phyloP scores from a whole-genome alignment of 53 echinoderm and acorn worm genomes.

The Glandiceps talaboti region DNA sequence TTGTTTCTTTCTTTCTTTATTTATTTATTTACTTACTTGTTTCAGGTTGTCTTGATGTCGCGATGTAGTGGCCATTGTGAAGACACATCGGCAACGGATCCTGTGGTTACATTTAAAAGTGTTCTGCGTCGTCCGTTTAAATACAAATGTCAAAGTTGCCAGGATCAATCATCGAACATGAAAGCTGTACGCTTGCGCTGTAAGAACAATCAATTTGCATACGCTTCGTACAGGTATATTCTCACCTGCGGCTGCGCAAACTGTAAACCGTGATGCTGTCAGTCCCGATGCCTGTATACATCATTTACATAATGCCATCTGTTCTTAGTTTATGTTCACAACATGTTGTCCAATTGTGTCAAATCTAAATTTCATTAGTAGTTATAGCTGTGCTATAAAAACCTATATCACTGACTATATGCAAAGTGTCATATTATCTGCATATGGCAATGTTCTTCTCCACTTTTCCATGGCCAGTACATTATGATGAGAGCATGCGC shows the following conservation, averaged over 20 bases:
- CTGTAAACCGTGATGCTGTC: constrained; percentile 17
- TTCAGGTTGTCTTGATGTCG: constrained; percentile 50
- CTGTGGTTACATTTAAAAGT: constrained; percentile 51
- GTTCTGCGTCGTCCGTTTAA: constrained; percentile 45
- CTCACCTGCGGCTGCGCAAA: constrained; percentile 44
- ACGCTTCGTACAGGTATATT: constrained; percentile 65
- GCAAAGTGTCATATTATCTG: too few species aligned
- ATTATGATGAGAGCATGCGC: too few species aligned
- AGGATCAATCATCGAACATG: constrained; percentile 53
- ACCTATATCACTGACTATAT: too few species aligned
- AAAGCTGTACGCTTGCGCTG: constrained; percentile 61
- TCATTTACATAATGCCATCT: too few species aligned
- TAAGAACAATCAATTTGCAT: constrained; percentile 38
- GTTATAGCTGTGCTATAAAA: too few species aligned
- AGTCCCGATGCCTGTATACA: too few species aligned
- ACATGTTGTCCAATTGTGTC: too few species aligned
- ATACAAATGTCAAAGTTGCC: constrained; percentile 59
- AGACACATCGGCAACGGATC: constrained; percentile 36
- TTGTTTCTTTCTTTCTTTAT: too few species aligned
- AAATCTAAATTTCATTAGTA: too few species aligned
- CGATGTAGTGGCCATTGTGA: constrained; percentile 55
- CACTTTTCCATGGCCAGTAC: too few species aligned
- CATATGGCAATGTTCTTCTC: too few species aligned
- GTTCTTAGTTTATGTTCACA: too few species aligned
- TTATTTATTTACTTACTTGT: neutral